Evolutionary conservation across 2,888 invertebrate species (phyloP).

Genomic region (Rotaria socialis): DNA sequence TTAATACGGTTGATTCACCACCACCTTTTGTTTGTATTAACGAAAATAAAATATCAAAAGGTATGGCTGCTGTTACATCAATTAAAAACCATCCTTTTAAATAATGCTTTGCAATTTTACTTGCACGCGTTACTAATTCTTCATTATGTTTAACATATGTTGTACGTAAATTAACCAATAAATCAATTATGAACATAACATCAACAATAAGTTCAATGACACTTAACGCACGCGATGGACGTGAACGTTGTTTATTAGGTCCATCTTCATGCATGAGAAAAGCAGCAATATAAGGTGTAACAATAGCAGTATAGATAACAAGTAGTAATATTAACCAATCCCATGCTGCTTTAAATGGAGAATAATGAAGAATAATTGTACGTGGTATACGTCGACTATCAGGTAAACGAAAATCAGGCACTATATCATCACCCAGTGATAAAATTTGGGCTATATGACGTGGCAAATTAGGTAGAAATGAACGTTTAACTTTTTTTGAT

Average conservation of each 20-base stretch:
- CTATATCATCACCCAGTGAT: slow-evolving; percentile 26
- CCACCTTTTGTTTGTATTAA: slow-evolving; percentile 29
- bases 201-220: slow-evolving; percentile 83
- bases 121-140: slow-evolving; percentile 93
- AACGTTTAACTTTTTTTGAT: not conserved
- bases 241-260: not conserved
- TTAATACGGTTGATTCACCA: slow-evolving; percentile 58
- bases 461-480: slow-evolving; percentile 33
- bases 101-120: slow-evolving; percentile 94
- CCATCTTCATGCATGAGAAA: slow-evolving; percentile 79
- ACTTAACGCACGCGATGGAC: slow-evolving; percentile 19
- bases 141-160: slow-evolving; percentile 95
- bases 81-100: slow-evolving; percentile 97
- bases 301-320: slow-evolving; percentile 97
- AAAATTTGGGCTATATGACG: slow-evolving; percentile 22
- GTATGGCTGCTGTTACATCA: slow-evolving; percentile 95
- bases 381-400: slow-evolving; percentile 74
- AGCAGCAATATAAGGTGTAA: slow-evolving; percentile 96
- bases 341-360: slow-evolving; percentile 97
- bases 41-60: slow-evolving; percentile 86
- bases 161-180: slow-evolving; percentile 96
- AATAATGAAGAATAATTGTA: slow-evolving; percentile 97
- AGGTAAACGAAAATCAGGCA: slow-evolving; percentile 31
- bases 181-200: slow-evolving; percentile 93
- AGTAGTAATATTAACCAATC: slow-evolving; percentile 92